phyloP scores from a whole-genome alignment of 2,888 invertebrate genomes.

The Pediacus dermestoides region DNA sequence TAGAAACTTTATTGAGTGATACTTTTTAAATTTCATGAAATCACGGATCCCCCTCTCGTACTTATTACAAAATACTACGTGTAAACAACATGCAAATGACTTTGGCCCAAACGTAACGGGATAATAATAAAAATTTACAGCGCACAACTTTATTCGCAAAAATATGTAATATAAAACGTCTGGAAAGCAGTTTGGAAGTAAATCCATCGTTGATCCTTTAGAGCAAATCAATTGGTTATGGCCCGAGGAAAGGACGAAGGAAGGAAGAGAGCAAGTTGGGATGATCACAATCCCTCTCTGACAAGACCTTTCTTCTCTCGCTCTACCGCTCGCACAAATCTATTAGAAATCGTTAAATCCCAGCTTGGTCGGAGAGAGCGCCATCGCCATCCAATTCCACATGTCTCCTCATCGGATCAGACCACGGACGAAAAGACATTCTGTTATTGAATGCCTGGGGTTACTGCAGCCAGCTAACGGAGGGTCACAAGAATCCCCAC shows the following conservation, averaged over 20 bases:
- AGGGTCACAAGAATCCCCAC: constrained; percentile 33
- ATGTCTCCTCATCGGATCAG: constrained; percentile 43
- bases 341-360: constrained; percentile 52
- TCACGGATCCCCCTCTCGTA: no score
- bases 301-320: constrained; percentile 36
- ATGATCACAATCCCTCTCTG: constrained; percentile 41
- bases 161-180: constrained; percentile 31
- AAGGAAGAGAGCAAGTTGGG: constrained; percentile 31
- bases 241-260: constrained; percentile 36
- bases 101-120: no score
- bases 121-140: no score
- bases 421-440: constrained; percentile 42
- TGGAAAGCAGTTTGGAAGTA: constrained; percentile 36
- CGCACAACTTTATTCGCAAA: constrained; percentile 1
- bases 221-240: constrained; percentile 44
- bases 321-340: constrained; percentile 47
- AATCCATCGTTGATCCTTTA: constrained; percentile 38
- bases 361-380: constrained; percentile 38
- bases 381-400: constrained; percentile 44
- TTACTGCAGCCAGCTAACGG: constrained; percentile 10
- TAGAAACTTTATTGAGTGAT: no score
- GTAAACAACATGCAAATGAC: no score
- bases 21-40: no score
- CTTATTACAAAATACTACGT: no score
- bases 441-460: constrained; percentile 45